Base-by-base conservation (phyloP, 2,113 vertebrate species). In the Climacteris rufus region DNA sequence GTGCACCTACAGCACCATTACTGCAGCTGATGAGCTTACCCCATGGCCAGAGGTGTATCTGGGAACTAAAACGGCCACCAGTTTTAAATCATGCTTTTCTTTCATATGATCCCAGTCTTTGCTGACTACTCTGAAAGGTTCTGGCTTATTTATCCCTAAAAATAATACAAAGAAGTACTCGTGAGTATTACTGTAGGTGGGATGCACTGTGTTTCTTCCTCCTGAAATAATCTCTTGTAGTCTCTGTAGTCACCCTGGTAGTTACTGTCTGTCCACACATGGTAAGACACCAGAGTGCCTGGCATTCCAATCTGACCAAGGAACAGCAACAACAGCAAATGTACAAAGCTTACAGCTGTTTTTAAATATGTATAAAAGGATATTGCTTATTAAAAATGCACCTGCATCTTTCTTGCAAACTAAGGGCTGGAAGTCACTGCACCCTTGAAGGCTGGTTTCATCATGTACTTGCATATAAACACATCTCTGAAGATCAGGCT, bases 61-160 rank as follows among this genome's bases (percentile, higher is more conserved):
- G 25, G 7, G n/a, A 37, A 88, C 13, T 30, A 76, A 20, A 57
- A 72, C 3, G 72, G n/a, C 6, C 40, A 72, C 2, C 14, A 30
- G 27, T 70, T 76, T 64, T 42, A 61, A 70, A 59, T 22, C 15
- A 37, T 5, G 14, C 71, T 77, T 70, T 70, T 15, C 31, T 44
- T 60, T 40, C 8, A 28, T 66, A 23, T 69, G 25, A 77, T 42
- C 30, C 23, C 71, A 37, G 1, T 78, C 42, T 95, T 69, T 65
- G 77, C 31, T 77, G 39, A 63, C 75, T 91, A 64, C 63, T 83
- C 57, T 87, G 83, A 97, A 95, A 94, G 30, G 52, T 83, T n/a
- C 40, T 93, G 82, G 52, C 27, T 69, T 82, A 53, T 59, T 63
- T 70, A 12, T 45, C 50, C 79, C 40, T 40, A 44, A 53, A 74